Evolutionary conservation across 1,140 invertebrate genomes (phyloP), one percentile per base, ranked within the genome.

Genomic region (Magallana angulata): DNA sequence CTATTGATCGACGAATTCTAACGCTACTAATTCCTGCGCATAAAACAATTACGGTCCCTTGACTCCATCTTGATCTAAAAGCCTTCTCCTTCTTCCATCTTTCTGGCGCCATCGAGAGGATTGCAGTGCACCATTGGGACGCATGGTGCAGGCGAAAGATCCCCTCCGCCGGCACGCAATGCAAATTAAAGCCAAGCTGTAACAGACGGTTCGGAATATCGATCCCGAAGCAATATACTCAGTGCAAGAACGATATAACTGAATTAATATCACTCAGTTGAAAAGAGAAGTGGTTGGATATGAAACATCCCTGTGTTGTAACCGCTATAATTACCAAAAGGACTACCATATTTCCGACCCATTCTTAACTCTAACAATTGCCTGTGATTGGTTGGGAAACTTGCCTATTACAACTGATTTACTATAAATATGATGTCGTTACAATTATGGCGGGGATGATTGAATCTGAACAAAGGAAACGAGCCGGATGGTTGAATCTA

Each of bases 151-250:
- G 68, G 18, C 68, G 18, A 48, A 71, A 30, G 68, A 71, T 11
- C 6, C n/a, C 68, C 36, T 71, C 68, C 11, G 68, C 68, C 11
- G 68, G 68, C 68, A 71, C 68, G 68, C 68, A 24, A 71, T 71
- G 68, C 36, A 71, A 71, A 71, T 71, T 36, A 71, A 7, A 9
- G 68, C 18, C 18, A 71, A 11, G 24, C 60, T 11, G 68, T 30
- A 71, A 71, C 68, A 71, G 68, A 71, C 68, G 68, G 68, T 30
- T 71, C 36, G 18, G 68, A 71, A 71, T 71, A 71, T 71, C 68
- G 68, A 71, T 71, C 68, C 68, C 68, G 68, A 71, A 24, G 68
- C 18, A 71, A 71, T 48, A 48, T 48, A 71, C 24, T 11, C 68
- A 30, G 18, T 30, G 8, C 68, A 71, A 24, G 68, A 30, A 30